Evolutionary conservation across 2,888 invertebrate genomes (phyloP), one percentile per base, ranked within the genome.

Genomic region (Agrilus mali): DNA sequence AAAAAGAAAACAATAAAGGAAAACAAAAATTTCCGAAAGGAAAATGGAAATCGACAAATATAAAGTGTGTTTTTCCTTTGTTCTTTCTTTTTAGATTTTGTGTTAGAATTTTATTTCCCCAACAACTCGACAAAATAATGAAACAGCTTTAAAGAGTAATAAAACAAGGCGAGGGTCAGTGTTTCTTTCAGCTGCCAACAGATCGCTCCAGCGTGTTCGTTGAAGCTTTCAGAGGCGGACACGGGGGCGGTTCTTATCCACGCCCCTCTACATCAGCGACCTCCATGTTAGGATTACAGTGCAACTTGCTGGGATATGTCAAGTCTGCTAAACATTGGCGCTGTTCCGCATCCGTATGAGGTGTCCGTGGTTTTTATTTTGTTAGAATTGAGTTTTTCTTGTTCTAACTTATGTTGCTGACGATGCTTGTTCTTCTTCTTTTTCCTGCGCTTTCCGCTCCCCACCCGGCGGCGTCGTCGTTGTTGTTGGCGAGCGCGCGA

Each of bases 251-350:
- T 60, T 53, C 50, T 47, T 43, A 55, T 59, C 41, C 55, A 56
- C 59, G 60, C 60, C 60, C 27, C 57, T 54, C 54, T 55, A 53
- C 48, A 47, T 53, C 52, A 52, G 43, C 58, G 59, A 63, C 64
- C 64, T 64, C 64, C 65, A 65, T 65, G 64, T 64, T 64, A 60
- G 61, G 27, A 61, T 60, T 56, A 60, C 62, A 61, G 57, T 58
- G 58, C 49, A 47, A 49, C 45, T 44, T 44, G 47, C 46, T 52
- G 50, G 53, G 53, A 61, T 58, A 57, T 59, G 59, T 57, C 58
- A 57, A 55, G 58, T 58, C 57, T 55, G 54, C 49, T 50, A 55
- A 60, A 61, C 61, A 60, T 60, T 60, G 60, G 60, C 51, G 46
- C 48, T 52, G 55, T 54, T 55, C 56, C 53, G 51, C 53, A 50